phyloP scores from a whole-genome alignment of 2,888 invertebrate species.

The Sphaerophoria taeniata region DNA sequence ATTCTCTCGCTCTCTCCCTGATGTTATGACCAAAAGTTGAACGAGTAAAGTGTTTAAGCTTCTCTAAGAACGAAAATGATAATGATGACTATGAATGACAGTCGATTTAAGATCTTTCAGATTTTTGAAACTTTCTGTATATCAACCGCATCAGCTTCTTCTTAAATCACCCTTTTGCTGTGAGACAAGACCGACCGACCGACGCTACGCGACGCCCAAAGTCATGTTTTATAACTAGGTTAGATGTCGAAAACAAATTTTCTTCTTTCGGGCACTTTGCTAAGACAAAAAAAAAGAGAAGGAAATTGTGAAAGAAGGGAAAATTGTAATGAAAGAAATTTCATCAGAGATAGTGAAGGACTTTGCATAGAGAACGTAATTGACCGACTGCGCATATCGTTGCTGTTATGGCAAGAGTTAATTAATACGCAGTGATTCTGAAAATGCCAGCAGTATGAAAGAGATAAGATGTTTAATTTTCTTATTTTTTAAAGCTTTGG shows the following conservation, averaged over 20 bases:
- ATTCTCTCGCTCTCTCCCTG: constrained; percentile 54
- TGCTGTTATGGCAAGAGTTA: constrained; percentile 3
- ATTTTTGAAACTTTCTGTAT: constrained; percentile 3
- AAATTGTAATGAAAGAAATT: background rate
- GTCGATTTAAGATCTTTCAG: constrained; percentile 30
- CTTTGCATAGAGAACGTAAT: background rate
- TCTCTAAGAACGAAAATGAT: constrained; percentile 3
- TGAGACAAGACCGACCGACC: background rate
- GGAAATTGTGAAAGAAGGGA: too few relatives aligned
- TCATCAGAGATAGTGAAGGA: constrained; percentile 4
- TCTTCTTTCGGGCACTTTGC: constrained; percentile 5
- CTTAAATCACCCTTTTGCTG: background rate
- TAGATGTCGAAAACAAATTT: constrained; percentile 36
- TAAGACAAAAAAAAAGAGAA: too few relatives aligned
- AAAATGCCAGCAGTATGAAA: too few relatives aligned
- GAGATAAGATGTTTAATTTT: too few relatives aligned
- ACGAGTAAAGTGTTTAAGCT: constrained; percentile 26
- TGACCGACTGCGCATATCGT: background rate
- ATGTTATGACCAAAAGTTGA: too few relatives aligned
- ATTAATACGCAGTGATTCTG: constrained; percentile 6
- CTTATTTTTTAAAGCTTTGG: too few relatives aligned
- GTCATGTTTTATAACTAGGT: constrained; percentile 14
- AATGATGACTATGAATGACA: constrained; percentile 7
- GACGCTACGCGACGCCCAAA: background rate
- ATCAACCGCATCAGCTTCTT: too few relatives aligned